A percentile compares a stretch with the other conserved stretches of the same genome.
phyloP scores from a whole-genome alignment of 2,113 vertebrate species.

The Cinclus cinclus region DNA sequence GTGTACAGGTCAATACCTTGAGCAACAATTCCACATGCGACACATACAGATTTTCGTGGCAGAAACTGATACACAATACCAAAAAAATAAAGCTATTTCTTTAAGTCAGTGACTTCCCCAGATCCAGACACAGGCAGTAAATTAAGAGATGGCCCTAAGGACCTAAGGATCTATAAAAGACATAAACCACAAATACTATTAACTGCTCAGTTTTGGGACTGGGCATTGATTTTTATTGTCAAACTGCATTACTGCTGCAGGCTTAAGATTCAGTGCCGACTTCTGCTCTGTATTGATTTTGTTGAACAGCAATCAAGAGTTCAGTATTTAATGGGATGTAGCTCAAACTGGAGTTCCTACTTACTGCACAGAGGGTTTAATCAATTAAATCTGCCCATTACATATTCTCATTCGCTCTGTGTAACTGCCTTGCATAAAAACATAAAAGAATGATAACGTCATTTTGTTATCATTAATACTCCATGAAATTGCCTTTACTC shows the following conservation, averaged over 20 bases:
- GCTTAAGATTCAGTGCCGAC: background rate
- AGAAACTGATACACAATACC: background rate
- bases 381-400: background rate
- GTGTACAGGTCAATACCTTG: background rate
- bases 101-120: background rate
- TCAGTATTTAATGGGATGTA: background rate
- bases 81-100: background rate
- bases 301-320: background rate
- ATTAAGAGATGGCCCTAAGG: background rate
- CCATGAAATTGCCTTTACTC: background rate
- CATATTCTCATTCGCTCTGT: background rate
- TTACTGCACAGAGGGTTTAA: background rate
- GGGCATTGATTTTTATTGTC: conserved; percentile 13
- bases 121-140: background rate
- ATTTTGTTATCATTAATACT: background rate
- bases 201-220: background rate
- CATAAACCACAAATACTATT: background rate
- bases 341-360: background rate
- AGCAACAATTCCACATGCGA: background rate
- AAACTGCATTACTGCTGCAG: background rate
- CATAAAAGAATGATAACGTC: background rate
- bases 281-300: conserved; percentile 19
- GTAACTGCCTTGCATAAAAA: background rate
- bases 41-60: background rate
- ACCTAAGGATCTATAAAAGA: background rate